Evolutionary conservation across 2,888 invertebrate genomes (phyloP), one percentile per base, ranked within the genome.

Genomic region (Synergus japonicus): DNA sequence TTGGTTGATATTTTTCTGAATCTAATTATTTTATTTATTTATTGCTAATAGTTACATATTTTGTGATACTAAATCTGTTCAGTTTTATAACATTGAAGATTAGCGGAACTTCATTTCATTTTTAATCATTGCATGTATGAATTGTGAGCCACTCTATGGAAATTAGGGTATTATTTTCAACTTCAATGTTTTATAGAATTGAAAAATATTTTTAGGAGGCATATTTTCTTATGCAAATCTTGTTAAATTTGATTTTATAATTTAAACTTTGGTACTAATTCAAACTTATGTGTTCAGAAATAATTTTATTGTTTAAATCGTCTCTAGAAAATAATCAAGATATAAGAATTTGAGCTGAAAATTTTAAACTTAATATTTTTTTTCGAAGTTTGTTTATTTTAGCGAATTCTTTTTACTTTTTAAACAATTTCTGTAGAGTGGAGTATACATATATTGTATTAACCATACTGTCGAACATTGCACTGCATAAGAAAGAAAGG

Each of bases 401-500:
- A 18, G n/a, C 9, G 58, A 58, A 8, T 58, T 58, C 8, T 12
- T 15, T 66, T 15, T 66, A 10, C 60, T 44, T 18, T n/a, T 1
- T 46, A 18, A 4, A 43, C 54, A 44, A 54, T 80, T 87, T 87
- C 83, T 83, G 84, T 83, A 85, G 83, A 81, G 79, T 60, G 86
- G 86, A 85, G 82, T 73, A 10, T 69, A 22, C 13, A 29, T 8
- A 37, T 54, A 73, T 54, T 73, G 73, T 73, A 73, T 41, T 73
- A 73, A 54, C 54, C 69, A 54, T 73, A 69, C 54, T 54, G 37
- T 54, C 54, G 73, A 73, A 73, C 73, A 89, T 88, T 89, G 90
- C 87, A 87, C 87, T 91, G 91, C 91, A 90, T 90, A 88, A 87
- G 86, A 88, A 90, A 88, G 66, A 92, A 91, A 90, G 86, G 89